These are phyloP conservation scores for Tuta absoluta DNA, from an alignment of 2,888 invertebrate species.

Conservation along the genomic window DNA sequence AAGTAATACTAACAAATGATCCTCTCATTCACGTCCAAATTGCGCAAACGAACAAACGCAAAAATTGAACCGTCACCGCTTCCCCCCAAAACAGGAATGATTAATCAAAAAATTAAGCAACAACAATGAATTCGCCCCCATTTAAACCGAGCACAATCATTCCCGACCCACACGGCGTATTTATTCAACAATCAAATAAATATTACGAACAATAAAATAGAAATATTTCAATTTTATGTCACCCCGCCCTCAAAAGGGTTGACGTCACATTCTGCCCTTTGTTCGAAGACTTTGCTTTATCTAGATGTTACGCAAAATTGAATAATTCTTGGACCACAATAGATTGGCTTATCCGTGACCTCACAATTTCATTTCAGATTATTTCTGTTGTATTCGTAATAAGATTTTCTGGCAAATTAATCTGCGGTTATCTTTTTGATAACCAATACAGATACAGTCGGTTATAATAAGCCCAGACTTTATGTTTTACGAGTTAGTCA, in stretches of 20 bases:
- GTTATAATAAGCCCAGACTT: constrained; percentile 27
- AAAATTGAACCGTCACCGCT: constrained; percentile 65
- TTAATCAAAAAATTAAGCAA: constrained; percentile 81
- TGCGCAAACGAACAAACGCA: constrained; percentile 30
- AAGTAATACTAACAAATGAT: background rate
- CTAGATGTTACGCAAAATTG: constrained; percentile 77
- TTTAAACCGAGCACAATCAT: constrained; percentile 70
- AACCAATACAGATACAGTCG: constrained; percentile 4
- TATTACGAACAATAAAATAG: constrained; percentile 79
- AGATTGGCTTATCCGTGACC: constrained; percentile 49
- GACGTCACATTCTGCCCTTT: constrained; percentile 45
- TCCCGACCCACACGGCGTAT: constrained; percentile 76
- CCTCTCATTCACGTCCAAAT: constrained; percentile 4
- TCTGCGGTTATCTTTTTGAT: constrained; percentile 36
- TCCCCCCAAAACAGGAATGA: constrained; percentile 67
- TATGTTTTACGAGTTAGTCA: constrained; percentile 15
- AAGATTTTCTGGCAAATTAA: constrained; percentile 47
- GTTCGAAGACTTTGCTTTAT: constrained; percentile 68
- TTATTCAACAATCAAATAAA: constrained; percentile 82
- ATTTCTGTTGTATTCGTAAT: constrained; percentile 37
- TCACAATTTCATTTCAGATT: constrained; percentile 45
- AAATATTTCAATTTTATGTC: constrained; percentile 80
- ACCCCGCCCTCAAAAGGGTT: constrained; percentile 70
- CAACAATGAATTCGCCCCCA: constrained; percentile 72
- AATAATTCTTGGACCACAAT: constrained; percentile 65